Conservation (phyloP, 2,888 invertebrate species). For the Mellilla xanthometata region DNA sequence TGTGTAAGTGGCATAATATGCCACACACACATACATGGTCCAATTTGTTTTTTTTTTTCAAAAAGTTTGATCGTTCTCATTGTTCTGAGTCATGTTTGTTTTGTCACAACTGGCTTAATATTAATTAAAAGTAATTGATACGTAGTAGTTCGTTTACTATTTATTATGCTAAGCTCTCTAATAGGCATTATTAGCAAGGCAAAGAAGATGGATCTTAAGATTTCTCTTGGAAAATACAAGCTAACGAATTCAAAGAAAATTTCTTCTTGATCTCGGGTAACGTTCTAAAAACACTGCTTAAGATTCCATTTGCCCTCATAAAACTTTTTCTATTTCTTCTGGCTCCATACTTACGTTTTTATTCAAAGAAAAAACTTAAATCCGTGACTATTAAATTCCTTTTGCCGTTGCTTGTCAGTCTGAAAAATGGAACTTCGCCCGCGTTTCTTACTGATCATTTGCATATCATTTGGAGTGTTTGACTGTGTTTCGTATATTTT, state of each 20-base stretch:
- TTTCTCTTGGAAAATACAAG: too few relatives aligned
- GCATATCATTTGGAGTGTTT: slow-evolving; percentile 37
- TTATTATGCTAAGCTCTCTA: too few relatives aligned
- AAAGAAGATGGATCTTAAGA: too few relatives aligned
- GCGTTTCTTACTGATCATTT: slow-evolving; percentile 43
- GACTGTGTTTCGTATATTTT: neutral
- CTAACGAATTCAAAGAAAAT: neutral
- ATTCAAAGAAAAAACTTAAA: slow-evolving; percentile 20
- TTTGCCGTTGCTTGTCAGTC: slow-evolving; percentile 36
- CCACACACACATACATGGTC: too few relatives aligned
- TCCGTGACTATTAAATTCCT: slow-evolving; percentile 41
- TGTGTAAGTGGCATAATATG: too few relatives aligned
- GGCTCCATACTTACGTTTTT: slow-evolving; percentile 7
- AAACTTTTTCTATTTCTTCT: slow-evolving; percentile 8
- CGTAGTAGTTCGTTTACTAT: too few relatives aligned
- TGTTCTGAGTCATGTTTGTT: too few relatives aligned
- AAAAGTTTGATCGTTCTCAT: too few relatives aligned
- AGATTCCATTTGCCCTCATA: slow-evolving; percentile 5
- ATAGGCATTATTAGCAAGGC: too few relatives aligned
- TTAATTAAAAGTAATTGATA: too few relatives aligned
- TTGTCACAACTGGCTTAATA: too few relatives aligned
- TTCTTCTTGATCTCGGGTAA: neutral
- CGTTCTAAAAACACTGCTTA: neutral
- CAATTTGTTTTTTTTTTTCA: too few relatives aligned
- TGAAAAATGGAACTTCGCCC: slow-evolving; percentile 45